A percentile compares a stretch with the other conserved stretches of the same genome.
Conservation (phyloP, 2,797 vertebrate genomes). For the Anguilla obscura region DNA sequence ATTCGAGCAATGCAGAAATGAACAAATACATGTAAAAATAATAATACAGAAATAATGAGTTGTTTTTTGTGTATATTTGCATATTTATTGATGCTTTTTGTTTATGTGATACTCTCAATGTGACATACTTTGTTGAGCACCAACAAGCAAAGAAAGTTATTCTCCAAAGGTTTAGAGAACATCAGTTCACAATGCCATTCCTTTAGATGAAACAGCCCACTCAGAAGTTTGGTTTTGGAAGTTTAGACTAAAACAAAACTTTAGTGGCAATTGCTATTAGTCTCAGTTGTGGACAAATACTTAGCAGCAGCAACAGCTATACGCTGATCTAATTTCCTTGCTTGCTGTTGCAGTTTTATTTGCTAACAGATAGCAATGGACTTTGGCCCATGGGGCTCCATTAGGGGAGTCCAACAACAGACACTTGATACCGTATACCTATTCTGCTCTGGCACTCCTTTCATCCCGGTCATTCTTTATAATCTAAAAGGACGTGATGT, state of each 20-base stretch:
- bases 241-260: neutral
- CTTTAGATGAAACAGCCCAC: neutral
- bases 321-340: no score
- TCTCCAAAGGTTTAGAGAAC: neutral
- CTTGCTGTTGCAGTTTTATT: neutral
- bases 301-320: no score
- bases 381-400: conserved; percentile 3
- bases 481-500: neutral
- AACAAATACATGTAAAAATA: no score
- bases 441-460: neutral
- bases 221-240: neutral
- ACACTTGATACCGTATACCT: neutral
- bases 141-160: neutral
- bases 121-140: no score
- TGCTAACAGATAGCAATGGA: neutral
- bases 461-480: neutral
- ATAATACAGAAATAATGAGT: no score
- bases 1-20: no score
- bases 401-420: neutral
- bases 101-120: no score
- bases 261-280: neutral
- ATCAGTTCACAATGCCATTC: neutral
- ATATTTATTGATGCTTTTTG: no score
- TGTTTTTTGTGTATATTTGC: neutral
- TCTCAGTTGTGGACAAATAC: neutral